Evolutionary conservation across 1,140 invertebrate species (phyloP).

Genomic region (Dendroctonus ponderosae): DNA sequence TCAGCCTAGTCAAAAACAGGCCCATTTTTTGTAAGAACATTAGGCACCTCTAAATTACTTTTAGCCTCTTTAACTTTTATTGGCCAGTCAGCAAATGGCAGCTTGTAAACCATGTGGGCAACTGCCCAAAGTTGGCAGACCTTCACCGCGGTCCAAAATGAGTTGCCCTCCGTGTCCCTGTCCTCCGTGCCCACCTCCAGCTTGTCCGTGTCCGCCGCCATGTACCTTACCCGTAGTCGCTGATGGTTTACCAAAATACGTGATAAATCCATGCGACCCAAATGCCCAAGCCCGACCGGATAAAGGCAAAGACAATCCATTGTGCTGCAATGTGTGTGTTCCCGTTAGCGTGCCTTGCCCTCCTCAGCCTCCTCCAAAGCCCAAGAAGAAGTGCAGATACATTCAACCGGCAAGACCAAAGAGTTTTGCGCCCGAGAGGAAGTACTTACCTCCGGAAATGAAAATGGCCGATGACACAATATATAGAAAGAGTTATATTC

Average conservation of each 20-base stretch:
- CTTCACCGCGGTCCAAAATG: slow-evolving; percentile 30
- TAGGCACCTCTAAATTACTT: too few species aligned
- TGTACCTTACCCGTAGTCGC: slow-evolving; percentile 36
- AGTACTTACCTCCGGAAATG: slow-evolving; percentile 53
- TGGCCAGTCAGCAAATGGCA: slow-evolving; percentile 15
- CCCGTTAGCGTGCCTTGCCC: slow-evolving; percentile 31
- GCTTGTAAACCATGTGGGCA: slow-evolving; percentile 36
- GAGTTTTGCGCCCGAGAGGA: slow-evolving; percentile 55
- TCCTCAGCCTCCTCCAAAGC: slow-evolving; percentile 21
- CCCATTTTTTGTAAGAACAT: too few species aligned
- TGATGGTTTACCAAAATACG: slow-evolving; percentile 33
- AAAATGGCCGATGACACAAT: slow-evolving; percentile 59
- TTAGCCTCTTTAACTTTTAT: too few species aligned
- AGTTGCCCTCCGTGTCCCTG: slow-evolving; percentile 35
- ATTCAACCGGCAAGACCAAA: slow-evolving; percentile 59
- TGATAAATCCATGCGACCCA: slow-evolving; percentile 30
- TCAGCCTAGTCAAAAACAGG: too few species aligned
- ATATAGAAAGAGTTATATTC: slow-evolving; percentile 59
- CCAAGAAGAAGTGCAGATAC: slow-evolving; percentile 54
- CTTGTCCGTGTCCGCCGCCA: slow-evolving; percentile 19
- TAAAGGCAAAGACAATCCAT: slow-evolving; percentile 16
- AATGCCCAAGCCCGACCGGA: slow-evolving; percentile 8
- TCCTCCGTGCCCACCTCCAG: slow-evolving; percentile 24
- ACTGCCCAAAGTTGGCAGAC: slow-evolving; percentile 5
- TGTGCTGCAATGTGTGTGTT: slow-evolving; percentile 41